Percentiles rank a stretch among this genome's conserved stretches.
Evolutionary conservation across 2,797 vertebrate species (phyloP).

Genomic region (Anguilla obscura): DNA sequence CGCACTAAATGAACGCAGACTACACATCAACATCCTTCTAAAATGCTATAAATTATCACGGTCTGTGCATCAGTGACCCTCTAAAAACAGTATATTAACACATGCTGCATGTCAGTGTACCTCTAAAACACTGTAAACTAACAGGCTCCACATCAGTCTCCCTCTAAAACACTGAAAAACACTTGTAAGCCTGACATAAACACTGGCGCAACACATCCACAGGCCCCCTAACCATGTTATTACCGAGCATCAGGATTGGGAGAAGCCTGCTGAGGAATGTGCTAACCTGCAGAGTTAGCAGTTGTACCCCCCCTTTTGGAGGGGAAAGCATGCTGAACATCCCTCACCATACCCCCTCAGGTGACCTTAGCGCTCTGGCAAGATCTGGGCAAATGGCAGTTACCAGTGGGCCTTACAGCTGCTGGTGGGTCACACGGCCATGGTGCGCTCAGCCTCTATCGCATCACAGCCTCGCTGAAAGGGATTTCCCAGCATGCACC

Average conservation of each 20-base stretch:
- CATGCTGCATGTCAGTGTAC: not conserved
- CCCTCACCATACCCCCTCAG: too few relatives aligned
- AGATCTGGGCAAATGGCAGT: not conserved
- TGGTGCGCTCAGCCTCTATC: conserved; percentile 45
- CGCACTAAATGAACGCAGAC: not conserved
- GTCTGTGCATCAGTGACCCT: not conserved
- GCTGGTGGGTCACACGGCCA: too few relatives aligned
- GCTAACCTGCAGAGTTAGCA: not conserved
- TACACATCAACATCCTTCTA: too few relatives aligned
- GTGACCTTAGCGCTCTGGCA: too few relatives aligned
- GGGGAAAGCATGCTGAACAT: not conserved
- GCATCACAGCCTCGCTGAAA: conserved; percentile 50
- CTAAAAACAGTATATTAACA: not conserved
- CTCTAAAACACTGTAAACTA: not conserved
- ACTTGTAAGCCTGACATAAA: not conserved
- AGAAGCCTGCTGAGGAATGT: not conserved
- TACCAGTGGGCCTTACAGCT: not conserved
- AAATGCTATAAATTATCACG: not conserved
- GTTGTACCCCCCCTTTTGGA: not conserved
- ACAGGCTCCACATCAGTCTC: not conserved
- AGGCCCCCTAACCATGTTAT: not conserved
- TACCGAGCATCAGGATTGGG: not conserved
- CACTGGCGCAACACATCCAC: not conserved
- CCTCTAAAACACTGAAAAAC: not conserved
- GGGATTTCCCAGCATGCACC: conserved; percentile 41